phyloP scores from a whole-genome alignment of 2,797 vertebrate genomes.

The Periparus ater region DNA sequence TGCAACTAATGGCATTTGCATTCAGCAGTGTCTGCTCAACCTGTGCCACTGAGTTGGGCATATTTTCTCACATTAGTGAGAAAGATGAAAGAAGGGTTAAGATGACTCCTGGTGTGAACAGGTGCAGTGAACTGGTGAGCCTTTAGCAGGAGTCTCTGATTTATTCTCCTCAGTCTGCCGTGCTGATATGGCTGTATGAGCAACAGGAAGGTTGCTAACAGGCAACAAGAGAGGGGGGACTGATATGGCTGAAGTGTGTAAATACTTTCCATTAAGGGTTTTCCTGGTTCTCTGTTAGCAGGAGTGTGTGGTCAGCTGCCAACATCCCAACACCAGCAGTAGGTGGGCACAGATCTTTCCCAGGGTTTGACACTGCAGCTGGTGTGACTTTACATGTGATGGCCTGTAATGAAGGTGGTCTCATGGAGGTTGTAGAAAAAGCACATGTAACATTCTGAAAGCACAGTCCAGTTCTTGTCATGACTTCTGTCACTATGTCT shows the following conservation, averaged over 20 bases:
- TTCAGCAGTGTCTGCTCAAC: background rate
- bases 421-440: background rate
- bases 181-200: background rate
- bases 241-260: background rate
- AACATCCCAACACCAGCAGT: background rate
- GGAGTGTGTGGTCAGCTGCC: background rate
- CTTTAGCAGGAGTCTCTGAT: background rate
- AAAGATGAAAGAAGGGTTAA: background rate
- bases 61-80: background rate
- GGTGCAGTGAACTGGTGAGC: background rate
- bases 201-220: background rate
- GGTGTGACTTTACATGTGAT: background rate
- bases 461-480: background rate
- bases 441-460: background rate
- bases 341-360: background rate
- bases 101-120: background rate
- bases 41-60: background rate
- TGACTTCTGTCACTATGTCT: background rate
- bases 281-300: background rate
- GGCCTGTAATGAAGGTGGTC: background rate
- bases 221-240: background rate
- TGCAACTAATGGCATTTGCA: background rate
- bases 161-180: background rate
- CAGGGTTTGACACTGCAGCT: background rate
- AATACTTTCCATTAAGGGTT: background rate